A percentile compares a stretch with the other conserved stretches of the same genome.
Evolutionary conservation across 1,140 invertebrate species (phyloP).

Genomic region (Danaus melanippus): DNA sequence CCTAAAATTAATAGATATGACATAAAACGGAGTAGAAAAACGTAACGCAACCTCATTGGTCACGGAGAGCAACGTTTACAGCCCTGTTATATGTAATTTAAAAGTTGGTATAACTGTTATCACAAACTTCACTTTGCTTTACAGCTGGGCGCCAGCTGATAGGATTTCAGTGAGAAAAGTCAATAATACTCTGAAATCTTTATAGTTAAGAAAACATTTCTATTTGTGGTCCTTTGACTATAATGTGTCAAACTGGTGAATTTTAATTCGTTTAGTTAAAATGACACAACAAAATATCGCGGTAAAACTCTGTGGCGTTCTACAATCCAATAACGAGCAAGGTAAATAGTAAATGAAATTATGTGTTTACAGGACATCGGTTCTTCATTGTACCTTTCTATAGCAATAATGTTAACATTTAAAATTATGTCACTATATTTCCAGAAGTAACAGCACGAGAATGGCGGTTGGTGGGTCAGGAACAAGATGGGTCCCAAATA

Average conservation of each 20-base stretch:
- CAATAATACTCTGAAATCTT: conserved; percentile 29
- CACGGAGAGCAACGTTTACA: no score
- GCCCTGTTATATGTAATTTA: conserved; percentile 12
- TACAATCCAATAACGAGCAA: conserved; percentile 49
- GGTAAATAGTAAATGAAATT: conserved; percentile 28
- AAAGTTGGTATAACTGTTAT: conserved; percentile 38
- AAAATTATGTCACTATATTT: conserved; percentile 15
- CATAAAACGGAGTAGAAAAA: no score
- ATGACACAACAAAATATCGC: conserved; percentile 65
- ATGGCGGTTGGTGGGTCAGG: conserved; percentile 84
- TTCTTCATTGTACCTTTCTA: neutral
- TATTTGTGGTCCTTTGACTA: conserved; percentile 6
- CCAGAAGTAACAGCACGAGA: conserved; percentile 74
- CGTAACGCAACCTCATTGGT: no score
- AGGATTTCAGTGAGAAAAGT: conserved; percentile 57
- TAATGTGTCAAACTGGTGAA: conserved; percentile 28
- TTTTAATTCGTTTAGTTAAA: conserved; percentile 12
- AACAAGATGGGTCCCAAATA: conserved; percentile 79
- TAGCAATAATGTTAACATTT: no score
- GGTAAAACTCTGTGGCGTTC: conserved; percentile 64
- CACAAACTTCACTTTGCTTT: conserved; percentile 44
- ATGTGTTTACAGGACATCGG: conserved; percentile 1
- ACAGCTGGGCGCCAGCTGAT: conserved; percentile 69
- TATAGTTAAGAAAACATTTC: conserved; percentile 1
- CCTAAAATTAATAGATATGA: no score